A percentile compares a stretch with the other conserved stretches of the same genome.
Evolutionary conservation across 1,140 invertebrate genomes (phyloP).

Genomic region (Eueides isabella): DNA sequence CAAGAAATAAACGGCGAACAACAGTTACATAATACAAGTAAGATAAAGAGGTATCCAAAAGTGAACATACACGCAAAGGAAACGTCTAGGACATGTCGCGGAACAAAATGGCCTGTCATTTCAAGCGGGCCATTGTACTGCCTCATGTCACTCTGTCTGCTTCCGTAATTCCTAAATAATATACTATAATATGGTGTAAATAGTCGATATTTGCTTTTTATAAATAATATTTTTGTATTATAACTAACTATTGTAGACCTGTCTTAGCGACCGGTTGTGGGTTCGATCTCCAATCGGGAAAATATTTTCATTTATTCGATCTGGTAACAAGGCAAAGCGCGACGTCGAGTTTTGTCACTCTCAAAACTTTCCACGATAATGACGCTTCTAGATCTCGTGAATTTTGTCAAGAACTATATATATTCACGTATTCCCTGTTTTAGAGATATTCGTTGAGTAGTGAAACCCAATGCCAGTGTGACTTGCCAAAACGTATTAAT

Average conservation of each 20-base stretch:
- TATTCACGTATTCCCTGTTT: no score
- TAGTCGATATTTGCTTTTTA: neutral
- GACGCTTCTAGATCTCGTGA: no score
- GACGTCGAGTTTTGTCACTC: neutral
- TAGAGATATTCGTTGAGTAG: no score
- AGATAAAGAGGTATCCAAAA: constrained; percentile 23
- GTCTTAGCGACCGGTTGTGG: no score
- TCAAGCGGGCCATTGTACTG: constrained; percentile 47
- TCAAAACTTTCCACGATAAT: no score
- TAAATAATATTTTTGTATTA: no score
- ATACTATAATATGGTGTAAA: constrained; percentile 10
- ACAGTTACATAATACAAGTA: constrained; percentile 6
- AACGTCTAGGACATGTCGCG: constrained; percentile 51
- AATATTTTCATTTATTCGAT: neutral
- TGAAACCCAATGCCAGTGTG: no score
- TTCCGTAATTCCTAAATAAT: constrained; percentile 39
- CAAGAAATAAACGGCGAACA: neutral
- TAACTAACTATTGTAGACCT: no score
- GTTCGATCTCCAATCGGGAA: neutral
- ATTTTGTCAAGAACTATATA: no score
- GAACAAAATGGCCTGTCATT: constrained; percentile 60
- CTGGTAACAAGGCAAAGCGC: no score
- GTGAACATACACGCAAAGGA: constrained; percentile 47
- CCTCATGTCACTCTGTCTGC: constrained; percentile 41
- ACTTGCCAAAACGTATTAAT: no score